Percentiles rank a stretch among this genome's conserved stretches.
These are phyloP conservation scores for Lasioglossum marginatum DNA, from an alignment of 2,888 invertebrate genomes.

Conservation along the genomic window DNA sequence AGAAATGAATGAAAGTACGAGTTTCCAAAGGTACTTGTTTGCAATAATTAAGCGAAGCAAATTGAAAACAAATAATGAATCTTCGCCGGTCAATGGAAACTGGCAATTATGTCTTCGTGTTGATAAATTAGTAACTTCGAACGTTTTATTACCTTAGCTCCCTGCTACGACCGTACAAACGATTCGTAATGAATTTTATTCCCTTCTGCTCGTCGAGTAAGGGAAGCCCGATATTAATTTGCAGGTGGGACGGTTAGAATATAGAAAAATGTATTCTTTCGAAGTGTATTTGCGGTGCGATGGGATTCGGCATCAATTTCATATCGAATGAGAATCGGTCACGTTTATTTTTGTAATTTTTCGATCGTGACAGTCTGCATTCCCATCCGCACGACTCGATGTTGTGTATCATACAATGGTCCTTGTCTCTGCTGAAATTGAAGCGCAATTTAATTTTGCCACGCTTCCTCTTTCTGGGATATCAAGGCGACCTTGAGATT, in stretches of 20 bases:
- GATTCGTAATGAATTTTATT: slow-evolving; percentile 16
- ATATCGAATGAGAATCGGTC: background rate
- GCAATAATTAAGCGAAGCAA: background rate
- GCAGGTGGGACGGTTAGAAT: background rate
- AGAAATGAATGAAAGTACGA: background rate
- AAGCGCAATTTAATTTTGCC: no score
- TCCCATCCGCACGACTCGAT: background rate
- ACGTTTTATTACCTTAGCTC: slow-evolving; percentile 19
- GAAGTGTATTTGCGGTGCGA: background rate
- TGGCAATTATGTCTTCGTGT: slow-evolving; percentile 11
- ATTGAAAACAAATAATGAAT: slow-evolving; percentile 4
- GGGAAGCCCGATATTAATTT: background rate
- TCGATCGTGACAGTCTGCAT: background rate
- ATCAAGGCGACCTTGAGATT: no score
- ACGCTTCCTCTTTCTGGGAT: no score
- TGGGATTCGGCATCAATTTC: background rate
- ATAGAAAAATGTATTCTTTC: background rate
- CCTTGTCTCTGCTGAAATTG: no score
- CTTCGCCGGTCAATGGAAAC: background rate
- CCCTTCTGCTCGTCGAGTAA: background rate
- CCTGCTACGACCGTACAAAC: background rate
- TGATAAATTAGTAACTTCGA: slow-evolving; percentile 27
- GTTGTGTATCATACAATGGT: background rate
- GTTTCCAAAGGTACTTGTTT: background rate
- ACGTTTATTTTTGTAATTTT: background rate